Percentiles rank a stretch among this genome's conserved stretches.
phyloP scores from a whole-genome alignment of 2,113 vertebrate genomes.

The Pimephales promelas region DNA sequence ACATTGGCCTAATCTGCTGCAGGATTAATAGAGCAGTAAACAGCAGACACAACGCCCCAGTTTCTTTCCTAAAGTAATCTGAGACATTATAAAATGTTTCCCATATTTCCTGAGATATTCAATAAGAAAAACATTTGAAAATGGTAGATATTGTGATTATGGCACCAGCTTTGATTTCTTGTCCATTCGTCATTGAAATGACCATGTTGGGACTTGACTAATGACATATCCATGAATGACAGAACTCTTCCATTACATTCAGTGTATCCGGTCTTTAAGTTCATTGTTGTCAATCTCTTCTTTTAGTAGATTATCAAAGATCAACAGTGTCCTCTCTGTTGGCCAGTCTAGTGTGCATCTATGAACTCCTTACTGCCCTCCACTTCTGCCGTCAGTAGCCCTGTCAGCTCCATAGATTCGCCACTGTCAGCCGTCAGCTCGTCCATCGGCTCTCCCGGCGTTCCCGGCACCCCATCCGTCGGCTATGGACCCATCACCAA shows the following conservation, averaged over 20 bases:
- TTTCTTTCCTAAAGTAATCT: neutral
- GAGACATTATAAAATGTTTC: neutral
- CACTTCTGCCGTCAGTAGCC: conserved; percentile 81
- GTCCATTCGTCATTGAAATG: neutral
- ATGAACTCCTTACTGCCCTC: conserved; percentile 79
- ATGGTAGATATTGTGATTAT: neutral
- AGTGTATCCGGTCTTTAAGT: neutral
- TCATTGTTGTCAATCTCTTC: neutral
- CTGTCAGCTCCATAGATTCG: conserved; percentile 81
- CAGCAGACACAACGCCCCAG: neutral
- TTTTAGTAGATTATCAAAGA: conserved; percentile 70
- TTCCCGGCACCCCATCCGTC: conserved; percentile 80
- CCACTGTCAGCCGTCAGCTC: conserved; percentile 88
- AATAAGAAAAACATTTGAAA: neutral
- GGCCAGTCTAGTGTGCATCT: conserved; percentile 65
- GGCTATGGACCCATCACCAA: conserved; percentile 87
- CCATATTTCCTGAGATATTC: neutral
- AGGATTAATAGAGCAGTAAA: neutral
- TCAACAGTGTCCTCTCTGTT: conserved; percentile 67
- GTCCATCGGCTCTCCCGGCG: conserved; percentile 83
- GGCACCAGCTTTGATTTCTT: neutral
- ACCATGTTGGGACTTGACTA: neutral
- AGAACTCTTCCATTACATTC: neutral
- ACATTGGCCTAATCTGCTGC: neutral
- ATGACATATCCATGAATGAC: conserved; percentile 4